A percentile compares a stretch with the other conserved stretches of the same genome.
Conservation (phyloP, 1,140 invertebrate species). For the Macrobrachium rosenbergii region DNA sequence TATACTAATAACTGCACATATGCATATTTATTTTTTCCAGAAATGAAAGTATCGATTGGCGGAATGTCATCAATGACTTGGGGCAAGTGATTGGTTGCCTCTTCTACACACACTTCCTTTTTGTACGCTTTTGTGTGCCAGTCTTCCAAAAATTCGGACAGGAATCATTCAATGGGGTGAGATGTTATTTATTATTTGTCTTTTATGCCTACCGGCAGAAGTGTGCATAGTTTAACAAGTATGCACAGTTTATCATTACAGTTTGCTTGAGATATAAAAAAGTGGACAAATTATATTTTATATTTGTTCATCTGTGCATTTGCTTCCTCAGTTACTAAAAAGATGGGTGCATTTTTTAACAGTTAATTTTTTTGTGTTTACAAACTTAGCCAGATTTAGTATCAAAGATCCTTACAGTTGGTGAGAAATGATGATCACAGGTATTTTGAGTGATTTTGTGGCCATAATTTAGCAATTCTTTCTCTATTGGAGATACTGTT, state of each 20-base stretch:
- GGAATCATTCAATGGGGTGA: conserved; percentile 75
- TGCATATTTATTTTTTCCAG: conserved; percentile 47
- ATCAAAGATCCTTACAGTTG: no score
- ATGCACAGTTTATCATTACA: no score
- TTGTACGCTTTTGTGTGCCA: conserved; percentile 81
- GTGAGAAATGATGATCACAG: no score
- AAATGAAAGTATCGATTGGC: conserved; percentile 74
- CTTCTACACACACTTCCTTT: conserved; percentile 84
- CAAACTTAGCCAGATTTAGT: no score
- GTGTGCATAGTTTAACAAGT: no score
- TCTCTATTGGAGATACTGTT: neutral
- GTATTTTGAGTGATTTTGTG: neutral
- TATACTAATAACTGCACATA: no score
- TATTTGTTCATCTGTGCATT: no score
- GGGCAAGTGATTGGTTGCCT: conserved; percentile 82
- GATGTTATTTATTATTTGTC: neutral
- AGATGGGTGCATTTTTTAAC: no score
- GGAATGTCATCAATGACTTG: conserved; percentile 79
- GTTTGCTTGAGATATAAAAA: no score
- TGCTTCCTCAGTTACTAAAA: no score
- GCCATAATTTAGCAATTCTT: neutral
- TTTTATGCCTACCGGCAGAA: neutral
- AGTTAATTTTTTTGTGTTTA: no score
- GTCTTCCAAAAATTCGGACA: conserved; percentile 80
- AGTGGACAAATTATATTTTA: no score